Base-by-base conservation (phyloP, 2,888 invertebrate species). In the Perizoma affinitatum region DNA sequence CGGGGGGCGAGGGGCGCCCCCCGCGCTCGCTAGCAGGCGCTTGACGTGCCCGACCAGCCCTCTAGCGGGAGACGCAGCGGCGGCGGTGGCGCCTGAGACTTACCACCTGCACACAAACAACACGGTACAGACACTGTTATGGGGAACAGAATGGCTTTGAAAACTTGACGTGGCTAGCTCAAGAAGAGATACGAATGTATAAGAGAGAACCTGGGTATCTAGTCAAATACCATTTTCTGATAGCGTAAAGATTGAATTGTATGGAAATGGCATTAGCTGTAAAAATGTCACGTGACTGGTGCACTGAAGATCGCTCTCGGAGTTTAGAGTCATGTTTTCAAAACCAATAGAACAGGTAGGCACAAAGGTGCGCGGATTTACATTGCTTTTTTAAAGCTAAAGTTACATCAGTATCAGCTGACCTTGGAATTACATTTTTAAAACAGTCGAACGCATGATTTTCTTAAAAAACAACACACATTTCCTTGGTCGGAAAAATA, bases 1-100 rank as follows among this genome's bases (percentile, higher is more conserved):
- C 44, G 61, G 52, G 61, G 67, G 74, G 82, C 77, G 78, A 78
- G 78, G 68, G 72, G 61, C 72, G 85, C 90, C 89, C 88, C 88
- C 85, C 86, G 78, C 82, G 79, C 82, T 76, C 85, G 93, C 91
- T 93, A 93, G 92, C 93, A 92, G 58, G 90, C 91, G 80, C 86
- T 87, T 45, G 94, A 92, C 61, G 93, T 83, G 79, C 88, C 93
- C 86, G 94, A 82, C 90, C 94, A 94, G 66, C 91, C 89, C 67
- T 87, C 88, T 69, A 94, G 85, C 73, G 94, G 93, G 63, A 94
- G 81, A 59, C 90, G 88, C 71, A 93, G 88, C 68, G 94, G 94
- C 65, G 94, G 94, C 77, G 90, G 90, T 60, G 94, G 95, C 67
- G 94, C 94, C 74, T 88, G 94, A 79, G 94, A 94, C 83, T 94